phyloP scores from a whole-genome alignment of 1,140 invertebrate genomes.

The Diachasmimorpha longicaudata region DNA sequence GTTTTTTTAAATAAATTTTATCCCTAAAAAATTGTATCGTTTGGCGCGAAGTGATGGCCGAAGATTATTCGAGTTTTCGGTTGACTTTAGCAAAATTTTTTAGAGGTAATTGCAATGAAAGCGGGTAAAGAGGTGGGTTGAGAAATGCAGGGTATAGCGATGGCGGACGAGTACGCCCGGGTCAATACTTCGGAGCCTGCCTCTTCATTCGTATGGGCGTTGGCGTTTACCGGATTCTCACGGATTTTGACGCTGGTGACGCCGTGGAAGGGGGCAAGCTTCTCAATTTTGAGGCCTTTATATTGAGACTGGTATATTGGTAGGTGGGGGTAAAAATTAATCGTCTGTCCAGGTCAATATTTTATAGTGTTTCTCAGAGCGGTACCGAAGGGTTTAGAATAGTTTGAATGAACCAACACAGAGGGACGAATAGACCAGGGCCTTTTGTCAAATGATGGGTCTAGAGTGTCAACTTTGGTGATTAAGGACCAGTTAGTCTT shows the following conservation, averaged over 20 bases:
- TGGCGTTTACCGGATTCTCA: not conserved
- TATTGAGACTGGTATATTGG: too few relatives aligned
- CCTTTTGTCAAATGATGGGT: too few relatives aligned
- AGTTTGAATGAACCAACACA: too few relatives aligned
- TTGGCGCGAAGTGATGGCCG: too few relatives aligned
- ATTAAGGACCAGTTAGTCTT: too few relatives aligned
- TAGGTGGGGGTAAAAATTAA: too few relatives aligned
- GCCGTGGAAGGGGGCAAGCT: not conserved
- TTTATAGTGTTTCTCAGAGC: too few relatives aligned
- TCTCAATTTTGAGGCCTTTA: not conserved
- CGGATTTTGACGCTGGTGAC: not conserved
- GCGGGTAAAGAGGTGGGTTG: not conserved
- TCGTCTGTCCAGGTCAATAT: too few relatives aligned
- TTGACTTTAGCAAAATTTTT: not conserved
- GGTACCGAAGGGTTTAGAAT: too few relatives aligned
- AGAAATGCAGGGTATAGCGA: not conserved
- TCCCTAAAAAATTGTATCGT: not conserved
- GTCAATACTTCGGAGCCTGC: constrained; percentile 1
- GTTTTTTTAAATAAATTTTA: not conserved
- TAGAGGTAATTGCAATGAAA: not conserved
- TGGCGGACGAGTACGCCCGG: not conserved
- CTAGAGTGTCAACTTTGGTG: too few relatives aligned
- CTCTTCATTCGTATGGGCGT: not conserved
- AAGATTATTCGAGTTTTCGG: too few relatives aligned
- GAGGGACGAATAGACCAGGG: too few relatives aligned